Evolutionary conservation across 2,888 invertebrate species (phyloP), one percentile per base, ranked within the genome.

Genomic region (Ligdia adustata): DNA sequence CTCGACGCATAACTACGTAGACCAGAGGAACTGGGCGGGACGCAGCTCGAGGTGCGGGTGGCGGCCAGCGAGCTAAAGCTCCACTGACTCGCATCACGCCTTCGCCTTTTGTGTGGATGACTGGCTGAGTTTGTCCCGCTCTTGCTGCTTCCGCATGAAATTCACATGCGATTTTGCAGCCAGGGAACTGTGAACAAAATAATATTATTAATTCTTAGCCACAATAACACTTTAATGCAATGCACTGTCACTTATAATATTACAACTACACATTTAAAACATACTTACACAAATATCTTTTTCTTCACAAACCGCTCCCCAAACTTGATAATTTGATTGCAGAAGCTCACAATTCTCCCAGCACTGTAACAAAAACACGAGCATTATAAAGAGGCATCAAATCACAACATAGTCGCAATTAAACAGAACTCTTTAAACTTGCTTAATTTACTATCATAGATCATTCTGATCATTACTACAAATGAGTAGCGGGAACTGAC

Each of bases 321-420:
- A 94, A 27, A 93, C 91, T 84, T 93, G 92, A 79, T 93, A 94
- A 82, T 94, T 94, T 31, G 93, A 93, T 78, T 94, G 93, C 55
- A 94, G 91, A 62, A 93, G 90, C 75, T 94, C 94, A 86, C 94
- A 94, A 75, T 93, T 94, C 83, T 94, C 93, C 94, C 94, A 94
- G 77, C 94, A 94, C 94, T 94, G 92, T 84, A 93, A 91, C 91
- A 91, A 90, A 76, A 73, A 71, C 52, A 50, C 11, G 57, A 46
- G 53, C 52, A 51, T 68, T 60, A 56, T 63, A 63, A 64, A 64
- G 54, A 33, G 45, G 57, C 57, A 62, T 65, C 64, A 62, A 54
- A 69, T 61, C 54, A 68, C 57, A 64, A 50, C 63, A 68, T 70
- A 60, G 63, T 69, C 67, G 62, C 67, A 67, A 75, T 69, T 71